phyloP scores from a whole-genome alignment of 2,888 invertebrate species.

The Lypha dubia region DNA sequence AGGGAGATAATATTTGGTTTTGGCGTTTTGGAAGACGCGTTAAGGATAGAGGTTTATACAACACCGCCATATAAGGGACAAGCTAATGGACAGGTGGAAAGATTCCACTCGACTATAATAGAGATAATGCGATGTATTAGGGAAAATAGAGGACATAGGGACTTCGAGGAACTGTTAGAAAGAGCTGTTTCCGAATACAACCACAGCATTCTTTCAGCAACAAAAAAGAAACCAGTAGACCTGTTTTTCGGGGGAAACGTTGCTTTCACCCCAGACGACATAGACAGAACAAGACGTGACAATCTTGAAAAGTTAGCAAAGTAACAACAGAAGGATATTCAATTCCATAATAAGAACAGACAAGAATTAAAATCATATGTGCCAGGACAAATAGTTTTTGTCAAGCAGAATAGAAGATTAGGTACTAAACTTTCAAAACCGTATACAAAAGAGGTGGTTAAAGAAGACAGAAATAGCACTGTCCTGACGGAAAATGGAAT shows the following conservation, averaged over 20 bases:
- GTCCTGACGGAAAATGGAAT: background rate
- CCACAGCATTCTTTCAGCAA: conserved; percentile 1
- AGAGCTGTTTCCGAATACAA: background rate
- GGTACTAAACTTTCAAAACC: background rate
- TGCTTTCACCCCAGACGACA: background rate
- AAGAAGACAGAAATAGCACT: background rate
- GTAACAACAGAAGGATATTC: background rate
- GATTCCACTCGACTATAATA: too few relatives aligned
- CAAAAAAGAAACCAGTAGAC: background rate
- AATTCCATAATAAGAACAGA: background rate
- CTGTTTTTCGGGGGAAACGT: background rate
- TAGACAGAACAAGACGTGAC: background rate
- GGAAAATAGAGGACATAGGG: background rate
- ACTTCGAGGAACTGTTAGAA: background rate
- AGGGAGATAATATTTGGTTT: too few relatives aligned
- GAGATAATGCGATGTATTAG: too few relatives aligned
- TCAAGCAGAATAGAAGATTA: background rate
- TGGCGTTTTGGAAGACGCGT: too few relatives aligned
- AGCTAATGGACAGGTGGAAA: too few relatives aligned
- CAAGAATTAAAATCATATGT: background rate
- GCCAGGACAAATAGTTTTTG: background rate
- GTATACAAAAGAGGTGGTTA: conserved; percentile 5
- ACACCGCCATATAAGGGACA: too few relatives aligned
- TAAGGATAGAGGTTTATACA: too few relatives aligned
- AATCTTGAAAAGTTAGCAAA: conserved; percentile 1